Evolutionary conservation across 2,888 invertebrate genomes (phyloP).

Genomic region (Pherbina coryleti): DNA sequence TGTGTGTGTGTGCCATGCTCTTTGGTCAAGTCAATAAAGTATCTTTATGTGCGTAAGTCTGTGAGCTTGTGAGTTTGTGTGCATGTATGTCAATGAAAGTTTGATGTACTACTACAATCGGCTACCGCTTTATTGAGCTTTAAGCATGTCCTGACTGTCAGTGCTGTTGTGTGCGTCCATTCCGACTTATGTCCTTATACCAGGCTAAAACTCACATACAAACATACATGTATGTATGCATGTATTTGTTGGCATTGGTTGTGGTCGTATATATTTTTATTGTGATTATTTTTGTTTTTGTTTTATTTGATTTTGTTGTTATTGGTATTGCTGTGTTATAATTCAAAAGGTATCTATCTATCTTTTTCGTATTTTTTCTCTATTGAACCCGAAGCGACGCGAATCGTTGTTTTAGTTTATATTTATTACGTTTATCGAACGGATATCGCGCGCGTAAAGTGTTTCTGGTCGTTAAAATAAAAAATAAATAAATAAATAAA

Average conservation of each 20-base stretch:
- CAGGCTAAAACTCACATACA: neutral
- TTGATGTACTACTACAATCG: constrained; percentile 4
- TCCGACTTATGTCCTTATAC: neutral
- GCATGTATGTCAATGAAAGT: constrained; percentile 30
- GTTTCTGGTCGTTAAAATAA: neutral
- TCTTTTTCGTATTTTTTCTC: constrained; percentile 49
- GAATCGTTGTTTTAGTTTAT: constrained; percentile 63
- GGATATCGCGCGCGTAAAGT: constrained; percentile 59
- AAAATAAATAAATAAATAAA: neutral
- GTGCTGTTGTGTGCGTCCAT: neutral
- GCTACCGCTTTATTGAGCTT: neutral
- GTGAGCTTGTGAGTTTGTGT: constrained; percentile 17
- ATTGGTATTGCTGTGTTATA: constrained; percentile 19
- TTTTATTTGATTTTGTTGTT: constrained; percentile 20
- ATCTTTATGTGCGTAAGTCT: neutral
- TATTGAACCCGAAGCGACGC: constrained; percentile 47
- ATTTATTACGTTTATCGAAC: constrained; percentile 70
- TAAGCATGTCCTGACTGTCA: constrained; percentile 6
- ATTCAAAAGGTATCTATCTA: constrained; percentile 5
- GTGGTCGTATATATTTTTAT: neutral
- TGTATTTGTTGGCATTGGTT: neutral
- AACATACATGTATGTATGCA: constrained; percentile 7
- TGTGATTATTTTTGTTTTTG: neutral
- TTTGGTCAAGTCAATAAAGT: no score
- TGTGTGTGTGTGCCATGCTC: neutral